Percentiles rank a stretch among this genome's conserved stretches.
These are phyloP conservation scores for Ephialtes manifestator DNA, from an alignment of 2,888 invertebrate species.

Conservation along the genomic window DNA sequence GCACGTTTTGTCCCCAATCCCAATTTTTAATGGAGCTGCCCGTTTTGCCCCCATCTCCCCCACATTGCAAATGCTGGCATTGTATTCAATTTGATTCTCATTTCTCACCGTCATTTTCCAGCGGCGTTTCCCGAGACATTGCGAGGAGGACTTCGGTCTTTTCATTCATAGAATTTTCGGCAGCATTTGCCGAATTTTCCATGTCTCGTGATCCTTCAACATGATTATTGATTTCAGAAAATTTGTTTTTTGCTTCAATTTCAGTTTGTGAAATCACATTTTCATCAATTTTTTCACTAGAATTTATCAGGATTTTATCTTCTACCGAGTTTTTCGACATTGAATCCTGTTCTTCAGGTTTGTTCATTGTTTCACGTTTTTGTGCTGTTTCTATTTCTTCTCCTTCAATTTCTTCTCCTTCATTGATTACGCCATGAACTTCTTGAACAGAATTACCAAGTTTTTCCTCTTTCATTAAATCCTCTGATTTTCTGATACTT, in stretches of 20 bases:
- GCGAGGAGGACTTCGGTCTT: not conserved
- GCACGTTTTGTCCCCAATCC: too few species aligned
- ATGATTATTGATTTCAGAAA: too few species aligned
- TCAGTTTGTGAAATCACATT: not conserved
- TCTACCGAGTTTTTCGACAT: not conserved
- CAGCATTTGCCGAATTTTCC: not conserved
- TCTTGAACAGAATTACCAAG: not conserved
- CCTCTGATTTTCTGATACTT: not conserved
- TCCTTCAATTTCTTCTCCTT: not conserved
- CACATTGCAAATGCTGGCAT: not conserved
- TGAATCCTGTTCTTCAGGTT: not conserved
- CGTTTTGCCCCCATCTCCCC: too few species aligned
- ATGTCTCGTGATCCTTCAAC: not conserved
- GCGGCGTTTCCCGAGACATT: not conserved
- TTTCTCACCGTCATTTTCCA: constrained; percentile 39
- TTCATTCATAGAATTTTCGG: not conserved
- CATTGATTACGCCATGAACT: not conserved
- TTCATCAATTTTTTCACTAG: not conserved
- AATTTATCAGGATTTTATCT: not conserved
- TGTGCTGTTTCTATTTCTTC: not conserved
- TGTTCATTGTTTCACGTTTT: not conserved
- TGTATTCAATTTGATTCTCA: constrained; percentile 11
- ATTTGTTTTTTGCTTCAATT: not conserved
- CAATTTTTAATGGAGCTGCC: too few species aligned
- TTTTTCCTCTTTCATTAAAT: not conserved